Base-by-base conservation (phyloP, 2,113 vertebrate genomes). In the Ardeotis arabs region DNA sequence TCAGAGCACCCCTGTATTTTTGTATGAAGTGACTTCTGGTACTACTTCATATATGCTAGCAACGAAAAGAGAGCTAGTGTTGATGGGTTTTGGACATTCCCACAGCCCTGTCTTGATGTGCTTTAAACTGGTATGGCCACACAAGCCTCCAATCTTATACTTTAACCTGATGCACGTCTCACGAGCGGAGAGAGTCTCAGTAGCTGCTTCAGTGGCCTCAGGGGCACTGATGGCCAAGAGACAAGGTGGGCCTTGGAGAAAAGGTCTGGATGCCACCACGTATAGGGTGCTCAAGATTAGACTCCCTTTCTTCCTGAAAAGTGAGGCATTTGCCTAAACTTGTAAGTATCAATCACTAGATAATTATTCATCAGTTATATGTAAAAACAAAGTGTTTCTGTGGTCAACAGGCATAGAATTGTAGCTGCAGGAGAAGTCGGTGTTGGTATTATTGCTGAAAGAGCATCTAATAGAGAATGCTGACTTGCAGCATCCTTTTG, bases 401-500 rank as follows among this genome's bases (percentile, higher is more conserved):
- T 66, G 25, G 44, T 79, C 12, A 37, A 50, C 75, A 95, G 44
- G 35, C 58, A 28, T 37, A 47, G 64, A 85, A 76, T 21, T 55
- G 21, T 67, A 79, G 63, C 70, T 89, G 53, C 50, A 44, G 84
- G 72, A 35, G 59, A 90, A 90, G 59, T 59, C 41, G 37, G 50
- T 47, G 12, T 28, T n/a, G 45, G 25, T 9, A 33, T 76, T 91
- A 20, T 63, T 94, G 80, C 69, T 89, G 90, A 76, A 69, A 84
- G 86, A 91, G 58, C 60, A 58, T 90, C 64, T 90, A n/a, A 45
- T 41, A 49, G 22, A 62, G 86, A 84, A 12, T 72, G 70, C 77
- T 95, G 89, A 89, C 62, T 92, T 81, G 77, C 91, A 91, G 74
- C 66, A 69, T 94, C 74, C 45, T 92, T 90, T 90, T 79, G 80